Conservation (phyloP, 2,888 invertebrate genomes). For the Sarcophaga variegata region DNA sequence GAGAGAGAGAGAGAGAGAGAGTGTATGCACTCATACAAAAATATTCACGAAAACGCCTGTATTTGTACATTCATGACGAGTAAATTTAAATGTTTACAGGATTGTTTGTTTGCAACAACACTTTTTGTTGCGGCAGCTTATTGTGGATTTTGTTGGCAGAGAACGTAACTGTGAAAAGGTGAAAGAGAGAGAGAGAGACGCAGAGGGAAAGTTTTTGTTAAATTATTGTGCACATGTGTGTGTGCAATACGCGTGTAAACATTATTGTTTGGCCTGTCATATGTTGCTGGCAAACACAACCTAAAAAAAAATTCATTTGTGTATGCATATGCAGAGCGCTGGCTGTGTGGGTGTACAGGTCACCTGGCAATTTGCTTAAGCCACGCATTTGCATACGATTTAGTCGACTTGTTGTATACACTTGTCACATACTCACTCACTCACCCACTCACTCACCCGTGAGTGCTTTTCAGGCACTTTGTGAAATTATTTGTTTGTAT, state of each 20-base stretch:
- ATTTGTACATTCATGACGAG: background rate
- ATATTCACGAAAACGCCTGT: background rate
- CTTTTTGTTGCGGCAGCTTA: constrained; percentile 10
- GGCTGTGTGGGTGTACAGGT: constrained; percentile 25
- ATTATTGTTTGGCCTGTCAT: constrained; percentile 11
- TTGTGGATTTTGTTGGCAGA: constrained; percentile 12
- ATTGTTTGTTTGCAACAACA: background rate
- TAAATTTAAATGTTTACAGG: constrained; percentile 3
- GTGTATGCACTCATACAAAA: background rate
- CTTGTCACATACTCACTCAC: too few species aligned
- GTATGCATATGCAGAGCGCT: constrained; percentile 1
- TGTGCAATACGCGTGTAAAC: constrained; percentile 27
- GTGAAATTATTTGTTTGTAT: too few species aligned
- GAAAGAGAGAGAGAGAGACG: background rate
- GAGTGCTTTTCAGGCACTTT: too few species aligned
- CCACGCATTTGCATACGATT: background rate
- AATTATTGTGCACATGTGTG: constrained; percentile 11
- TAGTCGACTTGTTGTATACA: background rate
- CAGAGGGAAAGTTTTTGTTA: constrained; percentile 10
- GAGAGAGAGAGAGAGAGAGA: background rate
- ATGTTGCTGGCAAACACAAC: background rate
- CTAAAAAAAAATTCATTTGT: background rate
- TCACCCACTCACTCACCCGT: too few species aligned
- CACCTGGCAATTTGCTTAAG: constrained; percentile 5
- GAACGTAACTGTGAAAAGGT: background rate